These are phyloP conservation scores for Lepus americanus DNA, from an alignment of 2,113 vertebrate species.

Conservation along the genomic window DNA sequence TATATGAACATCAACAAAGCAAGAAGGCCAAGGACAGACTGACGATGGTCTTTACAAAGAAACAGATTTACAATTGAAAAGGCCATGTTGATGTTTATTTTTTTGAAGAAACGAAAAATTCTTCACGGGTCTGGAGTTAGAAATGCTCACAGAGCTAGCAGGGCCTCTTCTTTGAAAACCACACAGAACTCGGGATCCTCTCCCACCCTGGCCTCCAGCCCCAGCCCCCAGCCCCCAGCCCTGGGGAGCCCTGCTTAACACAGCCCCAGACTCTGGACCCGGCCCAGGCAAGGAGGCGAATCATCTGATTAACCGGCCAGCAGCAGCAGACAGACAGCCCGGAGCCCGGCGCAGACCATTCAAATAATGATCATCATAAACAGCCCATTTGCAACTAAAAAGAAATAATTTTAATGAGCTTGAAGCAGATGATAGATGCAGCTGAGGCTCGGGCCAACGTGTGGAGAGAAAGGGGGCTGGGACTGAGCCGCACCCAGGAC, in stretches of 20 bases:
- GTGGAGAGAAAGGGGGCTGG: conserved; percentile 51
- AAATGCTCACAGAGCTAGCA: not conserved
- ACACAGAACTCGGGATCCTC: not conserved
- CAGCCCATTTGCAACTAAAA: conserved; percentile 82
- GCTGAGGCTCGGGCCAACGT: conserved; percentile 75
- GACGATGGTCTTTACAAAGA: conserved; percentile 62
- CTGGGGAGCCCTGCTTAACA: conserved; percentile 59
- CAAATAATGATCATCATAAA: conserved; percentile 82
- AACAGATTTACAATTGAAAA: conserved; percentile 60
- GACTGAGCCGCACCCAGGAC: not conserved
- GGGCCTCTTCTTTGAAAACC: not conserved
- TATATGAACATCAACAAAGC: conserved; percentile 33
- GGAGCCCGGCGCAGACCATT: conserved; percentile 80
- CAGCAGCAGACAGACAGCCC: conserved; percentile 84
- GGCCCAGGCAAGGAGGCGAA: conserved; percentile 62
- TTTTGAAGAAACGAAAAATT: conserved; percentile 54
- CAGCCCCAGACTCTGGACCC: conserved; percentile 66
- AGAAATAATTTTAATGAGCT: conserved; percentile 85
- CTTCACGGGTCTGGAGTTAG: conserved; percentile 1
- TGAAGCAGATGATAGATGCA: conserved; percentile 82
- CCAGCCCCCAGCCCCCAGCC: not conserved
- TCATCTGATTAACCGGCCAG: conserved; percentile 81
- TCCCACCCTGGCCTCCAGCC: not conserved
- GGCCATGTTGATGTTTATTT: conserved; percentile 23
- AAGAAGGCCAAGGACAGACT: not conserved